Base-by-base conservation (phyloP, 2,888 invertebrate species). In the Acleris laterana region DNA sequence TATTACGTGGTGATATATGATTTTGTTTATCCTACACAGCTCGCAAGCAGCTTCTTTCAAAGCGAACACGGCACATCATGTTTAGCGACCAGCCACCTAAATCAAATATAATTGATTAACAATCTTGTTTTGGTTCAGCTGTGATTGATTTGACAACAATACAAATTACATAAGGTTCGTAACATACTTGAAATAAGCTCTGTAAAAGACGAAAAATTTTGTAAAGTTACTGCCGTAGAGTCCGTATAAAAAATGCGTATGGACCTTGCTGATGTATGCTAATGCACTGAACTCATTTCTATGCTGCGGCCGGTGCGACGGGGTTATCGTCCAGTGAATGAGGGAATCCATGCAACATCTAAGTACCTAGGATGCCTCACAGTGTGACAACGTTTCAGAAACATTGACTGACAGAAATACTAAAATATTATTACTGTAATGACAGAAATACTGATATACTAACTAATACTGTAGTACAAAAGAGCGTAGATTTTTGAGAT, bases 231-330 rank as follows among this genome's bases (percentile, higher is more conserved):
- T 17, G n/a, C n/a, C 16, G 46, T 46, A 46, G 46, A 22, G 9
- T 25, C 32, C 51, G 22, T 22, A 25, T 17, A 44, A 61, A 20
- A 50, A 44, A 13, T 61, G 61, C 50, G 61, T 25, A 56, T 56
- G 50, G 50, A 42, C 9, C 25, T 49, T 16, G 44, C 16, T 65
- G 53, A 60, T 56, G 25, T 60, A 61, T 65, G 44, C 44, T 22
- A 65, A 66, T 52, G 51, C 38, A 32, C 51, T 57, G 22, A 51
- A 56, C 46, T 61, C 44, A 46, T 65, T 65, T 61, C 55, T 51
- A 61, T 55, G 28, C 49, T 46, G 61, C 32, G 50, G 22, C 49
- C 55, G 53, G 13, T 28, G 25, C 32, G 25, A 28, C 42, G 25
- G 55, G 53, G 51, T 52, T 51, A 51, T 20, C 52, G 51, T 16